phyloP scores from a whole-genome alignment of 23 tunicate species.

The Clavelina lepadiformis region DNA sequence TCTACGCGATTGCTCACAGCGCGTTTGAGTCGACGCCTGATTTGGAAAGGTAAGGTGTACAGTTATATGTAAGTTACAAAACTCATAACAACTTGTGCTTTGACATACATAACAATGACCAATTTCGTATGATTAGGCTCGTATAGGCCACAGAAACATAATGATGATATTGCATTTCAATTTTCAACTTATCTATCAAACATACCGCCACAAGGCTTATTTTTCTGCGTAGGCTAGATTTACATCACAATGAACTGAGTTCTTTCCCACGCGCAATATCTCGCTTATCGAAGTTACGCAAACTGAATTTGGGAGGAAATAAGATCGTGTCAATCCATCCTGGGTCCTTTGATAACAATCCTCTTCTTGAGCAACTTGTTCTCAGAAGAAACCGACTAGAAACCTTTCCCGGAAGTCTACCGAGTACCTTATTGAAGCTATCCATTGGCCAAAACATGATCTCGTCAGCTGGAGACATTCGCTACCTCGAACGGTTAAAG shows the following conservation, averaged over 20 bases:
- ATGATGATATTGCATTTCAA: too few relatives aligned
- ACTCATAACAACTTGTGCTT: neutral
- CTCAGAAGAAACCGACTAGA: conserved; percentile 38
- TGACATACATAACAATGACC: too few relatives aligned
- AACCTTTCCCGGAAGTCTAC: conserved; percentile 27
- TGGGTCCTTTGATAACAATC: conserved; percentile 20
- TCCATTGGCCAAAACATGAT: conserved; percentile 28
- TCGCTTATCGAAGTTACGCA: conserved; percentile 19
- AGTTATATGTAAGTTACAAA: neutral
- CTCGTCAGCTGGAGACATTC: conserved; percentile 7
- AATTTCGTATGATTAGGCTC: too few relatives aligned
- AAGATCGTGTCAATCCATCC: conserved; percentile 12
- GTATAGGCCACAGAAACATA: too few relatives aligned
- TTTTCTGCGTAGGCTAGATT: conserved; percentile 64
- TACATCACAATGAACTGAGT: conserved; percentile 38
- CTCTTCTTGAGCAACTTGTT: conserved; percentile 34
- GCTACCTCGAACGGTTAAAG: conserved; percentile 16
- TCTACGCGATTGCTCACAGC: conserved; percentile 4
- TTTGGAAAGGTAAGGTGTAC: conserved; percentile 28
- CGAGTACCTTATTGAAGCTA: conserved; percentile 42
- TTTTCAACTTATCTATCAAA: neutral
- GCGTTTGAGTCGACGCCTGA: conserved; percentile 28
- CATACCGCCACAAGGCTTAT: too few relatives aligned
- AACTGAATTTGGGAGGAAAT: conserved; percentile 68
- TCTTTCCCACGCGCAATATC: conserved; percentile 32